Conservation (phyloP, 2,888 invertebrate genomes). For the Nyleta sp. region DNA sequence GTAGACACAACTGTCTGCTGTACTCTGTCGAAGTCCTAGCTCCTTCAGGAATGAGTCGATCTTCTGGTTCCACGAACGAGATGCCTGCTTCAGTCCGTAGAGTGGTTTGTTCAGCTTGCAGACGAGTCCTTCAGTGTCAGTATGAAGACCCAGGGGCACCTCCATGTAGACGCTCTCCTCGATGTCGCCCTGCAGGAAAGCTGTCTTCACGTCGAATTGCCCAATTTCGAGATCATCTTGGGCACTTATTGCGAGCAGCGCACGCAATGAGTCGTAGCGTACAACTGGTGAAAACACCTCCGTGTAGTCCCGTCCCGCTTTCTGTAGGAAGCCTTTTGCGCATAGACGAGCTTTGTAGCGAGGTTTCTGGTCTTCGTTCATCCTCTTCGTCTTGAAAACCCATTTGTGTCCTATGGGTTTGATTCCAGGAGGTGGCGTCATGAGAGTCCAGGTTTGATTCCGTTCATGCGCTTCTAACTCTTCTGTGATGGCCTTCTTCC, state of each 20-base stretch:
- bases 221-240: conserved; percentile 48
- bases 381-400: conserved; percentile 39
- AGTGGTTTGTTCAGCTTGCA: conserved; percentile 70
- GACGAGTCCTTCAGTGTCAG: conserved; percentile 38
- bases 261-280: conserved; percentile 39
- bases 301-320: conserved; percentile 42
- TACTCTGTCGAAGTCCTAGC: conserved; percentile 68
- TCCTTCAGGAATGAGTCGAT: conserved; percentile 15
- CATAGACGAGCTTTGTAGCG: conserved; percentile 63
- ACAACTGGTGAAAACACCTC: conserved; percentile 56
- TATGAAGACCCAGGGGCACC: conserved; percentile 16
- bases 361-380: not conserved
- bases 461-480: conserved; percentile 34
- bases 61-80: conserved; percentile 74
- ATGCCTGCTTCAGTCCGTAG: conserved; percentile 78
- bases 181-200: conserved; percentile 62
- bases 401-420: conserved; percentile 45
- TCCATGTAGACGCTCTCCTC: conserved; percentile 48
- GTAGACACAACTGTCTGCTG: conserved; percentile 61
- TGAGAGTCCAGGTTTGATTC: conserved; percentile 29
- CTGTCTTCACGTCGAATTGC: conserved; percentile 64
- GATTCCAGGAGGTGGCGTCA: not conserved
- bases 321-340: conserved; percentile 58
- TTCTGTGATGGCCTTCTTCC: conserved; percentile 28
- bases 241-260: conserved; percentile 55